These are phyloP conservation scores for Alosa alosa DNA, from an alignment of 2,113 vertebrate genomes.

Conservation along the genomic window DNA sequence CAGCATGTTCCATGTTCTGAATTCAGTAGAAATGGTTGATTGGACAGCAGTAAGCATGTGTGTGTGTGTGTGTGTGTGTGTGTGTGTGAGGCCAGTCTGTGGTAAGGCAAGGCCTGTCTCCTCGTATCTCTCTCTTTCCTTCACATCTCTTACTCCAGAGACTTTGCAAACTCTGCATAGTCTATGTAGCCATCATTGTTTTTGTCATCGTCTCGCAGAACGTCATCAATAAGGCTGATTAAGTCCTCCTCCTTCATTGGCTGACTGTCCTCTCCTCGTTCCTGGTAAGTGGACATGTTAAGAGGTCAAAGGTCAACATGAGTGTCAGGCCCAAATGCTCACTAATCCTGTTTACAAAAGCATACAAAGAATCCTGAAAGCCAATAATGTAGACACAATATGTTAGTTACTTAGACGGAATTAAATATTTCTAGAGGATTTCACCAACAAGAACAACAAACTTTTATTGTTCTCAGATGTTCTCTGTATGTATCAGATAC, in stretches of 20 bases:
- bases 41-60: not conserved
- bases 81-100: constrained; percentile 37
- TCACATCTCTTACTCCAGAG: constrained; percentile 75
- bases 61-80: constrained; percentile 4
- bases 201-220: constrained; percentile 90
- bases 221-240: constrained; percentile 87
- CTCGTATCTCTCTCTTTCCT: not conserved
- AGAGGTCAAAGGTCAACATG: not conserved
- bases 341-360: not conserved
- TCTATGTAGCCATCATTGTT: constrained; percentile 97
- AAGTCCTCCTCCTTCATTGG: constrained; percentile 90
- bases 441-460: too few relatives aligned
- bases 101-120: constrained; percentile 30
- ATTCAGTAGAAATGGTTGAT: constrained; percentile 5
- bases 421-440: too few relatives aligned
- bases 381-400: too few relatives aligned
- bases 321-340: not conserved
- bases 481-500: too few relatives aligned
- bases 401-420: too few relatives aligned
- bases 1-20: not conserved
- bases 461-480: too few relatives aligned
- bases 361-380: too few relatives aligned
- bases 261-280: constrained; percentile 73
- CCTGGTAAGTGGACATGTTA: constrained; percentile 66
- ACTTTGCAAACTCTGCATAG: constrained; percentile 95